Base-by-base conservation (phyloP, 2,113 vertebrate genomes). In the Amazona vittata region DNA sequence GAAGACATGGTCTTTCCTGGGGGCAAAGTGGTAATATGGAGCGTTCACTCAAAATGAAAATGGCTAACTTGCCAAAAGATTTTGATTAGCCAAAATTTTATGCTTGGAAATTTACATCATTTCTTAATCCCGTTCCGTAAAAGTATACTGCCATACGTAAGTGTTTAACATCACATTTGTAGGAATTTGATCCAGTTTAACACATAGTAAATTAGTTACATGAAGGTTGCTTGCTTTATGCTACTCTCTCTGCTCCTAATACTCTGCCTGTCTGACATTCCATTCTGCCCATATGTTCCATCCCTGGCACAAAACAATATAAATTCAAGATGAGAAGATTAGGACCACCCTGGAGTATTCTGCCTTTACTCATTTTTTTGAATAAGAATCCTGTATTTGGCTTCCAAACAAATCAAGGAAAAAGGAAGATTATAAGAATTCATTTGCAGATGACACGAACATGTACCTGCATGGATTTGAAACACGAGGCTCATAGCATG, bases 171-270 rank as follows among this genome's bases (percentile, higher is more conserved):
- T 96, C 44, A 65, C 78, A 80, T 96, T 94, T 65, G 83, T 87
- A 94, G 94, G 91, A 91, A 95, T 91, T 71, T 91, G 81, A 93
- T 96, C 94, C 94, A 87, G 69, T 95, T 93, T 94, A 96, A 64
- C 94, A 95, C 91, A 44, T n/a, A 96, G 93, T 97, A 95, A 96
- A 96, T 97, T 95, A 95, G 74, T 84, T 87, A 86, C 4, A 35
- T 87, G 86, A 94, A 64, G 1, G 52, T 79, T 82, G 55, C 62
- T 95, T 89, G 69, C 86, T 94, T 91, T 91, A 63, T 68, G 55
- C 60, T 90, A 2, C 50, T 49, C 91, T 90, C 67, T 93, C 94
- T 96, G 94, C 79, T 95, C 57, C 91, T 78, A 94, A 81, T 86
- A 78, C 80, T 68, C 80, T 0, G 50, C 80, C 89, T 92, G 89